Percentiles rank a stretch among this genome's conserved stretches.
phyloP scores from a whole-genome alignment of 2,888 invertebrate genomes.

The Zygothrica quintamaculata region DNA sequence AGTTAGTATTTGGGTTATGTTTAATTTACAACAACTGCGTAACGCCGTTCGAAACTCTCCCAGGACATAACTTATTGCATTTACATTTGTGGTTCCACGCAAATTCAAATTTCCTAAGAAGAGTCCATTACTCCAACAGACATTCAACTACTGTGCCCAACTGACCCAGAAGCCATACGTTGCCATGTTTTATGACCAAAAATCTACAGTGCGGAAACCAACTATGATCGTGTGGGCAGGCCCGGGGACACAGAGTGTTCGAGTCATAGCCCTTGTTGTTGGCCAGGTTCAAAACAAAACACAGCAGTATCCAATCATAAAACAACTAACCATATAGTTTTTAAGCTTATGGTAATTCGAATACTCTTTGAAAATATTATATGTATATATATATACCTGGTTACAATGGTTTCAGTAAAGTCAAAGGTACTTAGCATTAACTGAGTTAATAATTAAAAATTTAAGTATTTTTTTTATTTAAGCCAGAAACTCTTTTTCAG shows the following conservation, averaged over 20 bases:
- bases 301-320: slow-evolving; percentile 25
- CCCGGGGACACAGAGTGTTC: neutral
- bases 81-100: slow-evolving; percentile 38
- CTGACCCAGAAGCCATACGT: slow-evolving; percentile 75
- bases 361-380: too few relatives aligned
- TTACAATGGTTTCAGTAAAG: too few relatives aligned
- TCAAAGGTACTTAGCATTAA: too few relatives aligned
- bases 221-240: slow-evolving; percentile 38
- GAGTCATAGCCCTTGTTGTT: slow-evolving; percentile 18
- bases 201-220: slow-evolving; percentile 44
- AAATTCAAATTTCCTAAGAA: slow-evolving; percentile 42
- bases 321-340: neutral
- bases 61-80: slow-evolving; percentile 67
- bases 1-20: slow-evolving; percentile 39
- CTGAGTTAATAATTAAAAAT: too few relatives aligned
- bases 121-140: slow-evolving; percentile 38
- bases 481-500: too few relatives aligned
- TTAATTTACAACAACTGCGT: slow-evolving; percentile 34
- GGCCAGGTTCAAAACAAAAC: slow-evolving; percentile 14
- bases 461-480: too few relatives aligned
- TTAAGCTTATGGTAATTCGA: neutral
- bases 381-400: too few relatives aligned
- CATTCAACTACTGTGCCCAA: slow-evolving; percentile 72
- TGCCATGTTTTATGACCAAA: slow-evolving; percentile 68
- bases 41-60: slow-evolving; percentile 40